Base-by-base conservation (phyloP, 2,797 vertebrate genomes). In the Aphelocoma californica region DNA sequence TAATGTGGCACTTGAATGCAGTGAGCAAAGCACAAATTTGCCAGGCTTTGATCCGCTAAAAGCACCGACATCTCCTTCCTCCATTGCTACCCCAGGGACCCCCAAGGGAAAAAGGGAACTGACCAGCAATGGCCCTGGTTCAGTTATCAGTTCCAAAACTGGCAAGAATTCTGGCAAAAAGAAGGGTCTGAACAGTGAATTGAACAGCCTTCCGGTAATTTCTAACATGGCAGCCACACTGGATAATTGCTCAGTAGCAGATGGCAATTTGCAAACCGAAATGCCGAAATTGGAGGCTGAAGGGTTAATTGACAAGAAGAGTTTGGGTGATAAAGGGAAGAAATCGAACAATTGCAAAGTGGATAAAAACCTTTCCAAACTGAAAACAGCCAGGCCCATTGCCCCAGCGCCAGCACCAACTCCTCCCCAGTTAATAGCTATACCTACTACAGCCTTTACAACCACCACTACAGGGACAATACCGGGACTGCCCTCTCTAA, bases 211-310 rank as follows among this genome's bases (percentile, higher is more conserved):
- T 78, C 99, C 99, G 0, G 98, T 99, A 50, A 99, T 99, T 97
- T 99, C 99, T 83, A 99, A 99, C 94, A 99, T 99, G 99, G 98
- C 99, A 2, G 98, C 99, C 73, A 98, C 99, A 4, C 97, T 99
- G 75, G 99, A 99, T 96, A 98, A 98, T 93, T 99, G 99, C 96
- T 98, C 99, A 2, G 98, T 98, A 13, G 86, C 92, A n/a, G 99
- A 99, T 44, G 97, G 98, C 75, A 98, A 95, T 94, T 97, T 99
- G 83, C 98, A 98, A 4, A 98, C 98, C 0, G 99, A 99, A 97
- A 99, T 99, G 99, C 99, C 99, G 1, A 99, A 99, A 92, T 96
- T 99, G 65, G 99, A 99, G 96, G 99, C 99, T 2, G 99, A 99
- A 92, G 99, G 99, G 58, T 96, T 99, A 91, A 99, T 99, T 12